These are phyloP conservation scores for Drosophila meridionalis DNA, from an alignment of 2,888 invertebrate genomes.

Conservation along the genomic window DNA sequence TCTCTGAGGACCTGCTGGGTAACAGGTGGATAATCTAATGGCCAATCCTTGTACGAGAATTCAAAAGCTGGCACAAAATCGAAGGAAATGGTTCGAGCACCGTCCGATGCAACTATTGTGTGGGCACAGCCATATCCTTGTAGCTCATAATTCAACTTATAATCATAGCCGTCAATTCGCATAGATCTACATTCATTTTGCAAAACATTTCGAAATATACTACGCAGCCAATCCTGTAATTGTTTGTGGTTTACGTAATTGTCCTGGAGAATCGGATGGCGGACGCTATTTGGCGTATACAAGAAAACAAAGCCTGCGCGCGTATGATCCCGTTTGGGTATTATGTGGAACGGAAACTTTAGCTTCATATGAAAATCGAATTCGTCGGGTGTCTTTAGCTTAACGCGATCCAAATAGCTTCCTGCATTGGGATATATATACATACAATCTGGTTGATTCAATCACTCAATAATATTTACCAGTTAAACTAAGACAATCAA, in stretches of 20 bases:
- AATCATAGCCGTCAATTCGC: background rate
- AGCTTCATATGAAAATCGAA: conserved; percentile 49
- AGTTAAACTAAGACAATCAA: conserved; percentile 13
- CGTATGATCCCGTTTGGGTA: background rate
- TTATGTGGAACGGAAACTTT: conserved; percentile 22
- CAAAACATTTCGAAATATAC: conserved; percentile 20
- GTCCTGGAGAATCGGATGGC: conserved; percentile 2
- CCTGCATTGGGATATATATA: conserved; percentile 18
- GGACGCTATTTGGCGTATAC: background rate
- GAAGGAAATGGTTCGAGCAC: conserved; percentile 17
- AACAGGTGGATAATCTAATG: background rate
- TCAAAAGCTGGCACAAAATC: conserved; percentile 44
- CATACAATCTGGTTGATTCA: background rate
- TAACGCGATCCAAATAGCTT: conserved; percentile 45
- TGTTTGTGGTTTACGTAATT: conserved; percentile 2
- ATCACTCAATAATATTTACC: conserved; percentile 7
- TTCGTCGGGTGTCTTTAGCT: conserved; percentile 40
- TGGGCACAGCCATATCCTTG: conserved; percentile 45
- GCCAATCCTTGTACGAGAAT: conserved; percentile 9
- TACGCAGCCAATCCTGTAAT: conserved; percentile 41
- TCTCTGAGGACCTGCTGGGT: fast-evolving
- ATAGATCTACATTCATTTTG: background rate
- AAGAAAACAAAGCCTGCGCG: conserved; percentile 30
- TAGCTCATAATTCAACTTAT: conserved; percentile 12
- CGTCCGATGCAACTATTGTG: conserved; percentile 18